A percentile compares a stretch with the other conserved stretches of the same genome.
Conservation (phyloP, 1,140 invertebrate genomes). For the Temnothorax longispinosus region DNA sequence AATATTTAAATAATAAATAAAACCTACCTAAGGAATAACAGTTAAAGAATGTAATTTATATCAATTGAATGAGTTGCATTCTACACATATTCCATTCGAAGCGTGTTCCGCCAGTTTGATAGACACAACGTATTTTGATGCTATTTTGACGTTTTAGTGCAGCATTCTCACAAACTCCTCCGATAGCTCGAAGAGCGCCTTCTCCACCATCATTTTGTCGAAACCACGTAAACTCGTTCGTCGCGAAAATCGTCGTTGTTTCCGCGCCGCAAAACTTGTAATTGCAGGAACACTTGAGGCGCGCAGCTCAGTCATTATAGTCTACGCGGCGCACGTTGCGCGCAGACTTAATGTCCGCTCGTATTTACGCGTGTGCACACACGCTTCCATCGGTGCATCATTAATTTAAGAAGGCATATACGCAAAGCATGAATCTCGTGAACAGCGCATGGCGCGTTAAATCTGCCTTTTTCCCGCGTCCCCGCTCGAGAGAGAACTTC, state of each 20-base stretch:
- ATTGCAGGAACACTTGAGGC: conserved; percentile 65
- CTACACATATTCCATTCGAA: background rate
- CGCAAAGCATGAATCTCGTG: conserved; percentile 44
- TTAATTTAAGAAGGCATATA: conserved; percentile 59
- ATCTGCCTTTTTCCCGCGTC: background rate
- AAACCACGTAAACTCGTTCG: conserved; percentile 42
- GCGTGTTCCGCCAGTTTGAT: background rate
- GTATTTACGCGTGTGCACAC: background rate
- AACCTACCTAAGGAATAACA: background rate
- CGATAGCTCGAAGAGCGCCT: background rate
- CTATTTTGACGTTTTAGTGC: background rate
- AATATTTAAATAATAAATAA: background rate
- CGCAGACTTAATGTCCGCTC: conserved; percentile 42
- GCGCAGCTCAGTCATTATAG: conserved; percentile 31
- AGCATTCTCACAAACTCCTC: background rate
- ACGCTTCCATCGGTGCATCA: conserved; percentile 39
- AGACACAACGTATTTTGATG: background rate
- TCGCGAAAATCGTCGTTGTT: conserved; percentile 60
- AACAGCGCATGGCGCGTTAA: conserved; percentile 17
- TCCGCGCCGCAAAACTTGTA: conserved; percentile 67
- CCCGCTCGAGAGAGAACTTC: conserved; percentile 35
- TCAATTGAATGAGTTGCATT: background rate
- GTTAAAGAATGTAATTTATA: background rate
- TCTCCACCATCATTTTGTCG: conserved; percentile 29
- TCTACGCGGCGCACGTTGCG: background rate